phyloP scores from a whole-genome alignment of 2,113 vertebrate genomes.

The Parus major region DNA sequence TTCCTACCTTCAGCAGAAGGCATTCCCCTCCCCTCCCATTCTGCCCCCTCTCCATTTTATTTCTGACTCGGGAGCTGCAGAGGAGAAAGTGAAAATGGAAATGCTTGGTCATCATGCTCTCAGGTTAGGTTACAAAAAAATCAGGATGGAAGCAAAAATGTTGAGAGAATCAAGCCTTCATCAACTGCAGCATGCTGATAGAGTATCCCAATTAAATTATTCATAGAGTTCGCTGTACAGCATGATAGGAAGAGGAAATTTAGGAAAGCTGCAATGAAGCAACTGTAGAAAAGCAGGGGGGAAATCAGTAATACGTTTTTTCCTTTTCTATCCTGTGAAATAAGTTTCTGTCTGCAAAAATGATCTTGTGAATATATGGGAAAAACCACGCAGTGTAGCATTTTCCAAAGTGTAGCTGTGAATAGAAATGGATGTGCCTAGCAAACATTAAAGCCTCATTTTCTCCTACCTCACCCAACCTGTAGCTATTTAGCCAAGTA shows the following conservation, averaged over 20 bases:
- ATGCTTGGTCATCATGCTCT: conserved; percentile 17
- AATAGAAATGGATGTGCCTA: background rate
- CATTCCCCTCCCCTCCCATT: background rate
- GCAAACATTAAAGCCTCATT: background rate
- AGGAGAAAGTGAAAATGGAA: conserved; percentile 28
- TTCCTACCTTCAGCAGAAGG: background rate
- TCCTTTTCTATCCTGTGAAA: background rate
- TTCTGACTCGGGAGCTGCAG: background rate
- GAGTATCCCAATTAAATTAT: background rate
- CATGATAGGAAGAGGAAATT: background rate
- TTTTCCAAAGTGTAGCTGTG: background rate
- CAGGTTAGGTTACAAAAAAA: background rate
- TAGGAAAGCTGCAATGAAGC: background rate
- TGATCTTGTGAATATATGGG: background rate
- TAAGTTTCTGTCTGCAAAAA: background rate
- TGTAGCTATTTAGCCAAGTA: background rate
- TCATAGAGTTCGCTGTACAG: background rate
- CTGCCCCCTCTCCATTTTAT: conserved; percentile 8
- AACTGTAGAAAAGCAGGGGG: fast-evolving
- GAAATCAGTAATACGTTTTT: background rate
- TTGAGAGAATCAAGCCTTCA: background rate
- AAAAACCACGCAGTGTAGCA: background rate
- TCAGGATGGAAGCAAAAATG: background rate
- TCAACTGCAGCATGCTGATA: background rate
- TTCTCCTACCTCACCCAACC: background rate